Percentiles rank a stretch among this genome's conserved stretches.
These are phyloP conservation scores for Apantesis nais DNA, from an alignment of 2,888 invertebrate species.

Conservation along the genomic window DNA sequence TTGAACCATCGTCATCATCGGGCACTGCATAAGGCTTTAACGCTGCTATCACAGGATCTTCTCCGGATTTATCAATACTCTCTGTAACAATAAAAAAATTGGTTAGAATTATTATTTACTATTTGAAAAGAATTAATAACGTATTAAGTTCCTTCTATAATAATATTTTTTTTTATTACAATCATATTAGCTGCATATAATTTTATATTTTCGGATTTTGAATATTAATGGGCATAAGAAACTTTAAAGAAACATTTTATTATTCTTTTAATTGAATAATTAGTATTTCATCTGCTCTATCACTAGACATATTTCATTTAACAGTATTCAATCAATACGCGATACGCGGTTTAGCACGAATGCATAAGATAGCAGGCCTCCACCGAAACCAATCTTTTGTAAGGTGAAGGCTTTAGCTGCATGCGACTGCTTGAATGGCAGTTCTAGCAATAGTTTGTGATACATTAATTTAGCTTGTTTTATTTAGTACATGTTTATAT, in stretches of 20 bases:
- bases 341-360: constrained; percentile 29
- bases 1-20: constrained; percentile 67
- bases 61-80: constrained; percentile 79
- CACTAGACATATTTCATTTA: constrained; percentile 18
- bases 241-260: background rate
- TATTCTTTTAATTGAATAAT: constrained; percentile 11
- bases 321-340: constrained; percentile 26
- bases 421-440: constrained; percentile 23
- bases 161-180: no score
- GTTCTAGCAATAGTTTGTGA: background rate
- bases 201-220: no score
- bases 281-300: constrained; percentile 31
- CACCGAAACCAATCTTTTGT: constrained; percentile 36
- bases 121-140: background rate
- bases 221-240: background rate
- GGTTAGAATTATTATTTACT: background rate
- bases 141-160: no score
- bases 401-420: constrained; percentile 27
- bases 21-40: constrained; percentile 72
- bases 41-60: constrained; percentile 77
- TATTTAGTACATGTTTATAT: no score
- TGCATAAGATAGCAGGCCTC: constrained; percentile 41
- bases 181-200: no score
- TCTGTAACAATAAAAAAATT: constrained; percentile 61
- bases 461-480: background rate